phyloP scores from a whole-genome alignment of 2,113 vertebrate species.

The Ailuropoda melanoleuca region DNA sequence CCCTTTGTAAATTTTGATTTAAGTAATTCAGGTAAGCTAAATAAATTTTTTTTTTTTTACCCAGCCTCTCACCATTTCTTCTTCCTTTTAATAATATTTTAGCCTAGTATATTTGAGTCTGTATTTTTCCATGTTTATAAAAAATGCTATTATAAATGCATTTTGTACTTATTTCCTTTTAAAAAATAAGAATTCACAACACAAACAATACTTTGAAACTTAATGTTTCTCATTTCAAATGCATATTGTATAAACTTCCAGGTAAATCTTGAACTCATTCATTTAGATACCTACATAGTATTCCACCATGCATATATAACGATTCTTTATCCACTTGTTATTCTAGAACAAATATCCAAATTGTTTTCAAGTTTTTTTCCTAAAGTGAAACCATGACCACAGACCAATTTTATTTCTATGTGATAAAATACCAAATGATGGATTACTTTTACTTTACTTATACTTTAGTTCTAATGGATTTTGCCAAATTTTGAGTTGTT shows the following conservation, averaged over 20 bases:
- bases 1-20: not conserved
- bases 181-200: not conserved
- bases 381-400: not conserved
- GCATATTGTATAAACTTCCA: not conserved
- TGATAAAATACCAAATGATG: not conserved
- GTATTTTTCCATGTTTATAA: not conserved
- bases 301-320: rapidly evolving
- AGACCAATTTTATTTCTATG: not conserved
- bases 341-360: not conserved
- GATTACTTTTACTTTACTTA: not conserved
- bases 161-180: not conserved
- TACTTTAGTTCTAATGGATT: not conserved
- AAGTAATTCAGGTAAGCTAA: not conserved
- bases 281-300: not conserved
- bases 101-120: not conserved
- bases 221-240: not conserved
- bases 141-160: not conserved
- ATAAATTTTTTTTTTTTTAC: not conserved
- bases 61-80: not conserved
- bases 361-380: not conserved
- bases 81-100: not conserved
- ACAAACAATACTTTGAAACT: not conserved
- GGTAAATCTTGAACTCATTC: not conserved
- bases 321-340: not conserved
- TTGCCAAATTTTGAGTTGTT: not conserved